phyloP scores from a whole-genome alignment of 2,113 vertebrate species.

The Laticauda laticaudata region DNA sequence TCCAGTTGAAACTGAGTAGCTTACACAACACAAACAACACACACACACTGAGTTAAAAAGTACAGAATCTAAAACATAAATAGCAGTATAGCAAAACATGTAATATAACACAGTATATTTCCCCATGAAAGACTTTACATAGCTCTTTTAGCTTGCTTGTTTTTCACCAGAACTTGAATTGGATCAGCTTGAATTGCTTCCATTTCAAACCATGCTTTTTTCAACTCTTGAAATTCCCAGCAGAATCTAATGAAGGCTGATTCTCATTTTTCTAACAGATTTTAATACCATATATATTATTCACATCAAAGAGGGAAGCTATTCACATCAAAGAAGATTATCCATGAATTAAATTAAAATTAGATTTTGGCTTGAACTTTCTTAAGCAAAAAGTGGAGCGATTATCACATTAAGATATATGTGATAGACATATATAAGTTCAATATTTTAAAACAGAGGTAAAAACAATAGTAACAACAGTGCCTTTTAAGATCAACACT shows the following conservation, averaged over 20 bases:
- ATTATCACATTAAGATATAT: neutral
- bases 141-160: neutral
- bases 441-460: neutral
- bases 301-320: neutral
- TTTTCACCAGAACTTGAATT: neutral
- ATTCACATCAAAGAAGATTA: neutral
- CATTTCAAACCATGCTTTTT: neutral
- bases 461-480: neutral
- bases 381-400: neutral
- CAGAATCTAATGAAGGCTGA: neutral
- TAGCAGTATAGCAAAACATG: neutral
- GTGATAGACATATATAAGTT: neutral
- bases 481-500: neutral
- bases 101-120: neutral
- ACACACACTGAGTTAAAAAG: neutral
- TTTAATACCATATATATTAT: neutral
- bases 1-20: neutral
- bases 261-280: neutral
- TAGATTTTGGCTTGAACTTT: neutral
- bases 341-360: neutral
- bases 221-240: neutral
- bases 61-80: neutral
- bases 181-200: neutral
- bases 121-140: neutral
- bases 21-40: neutral